A percentile compares a stretch with the other conserved stretches of the same genome.
Evolutionary conservation across 2,888 invertebrate species (phyloP).

Genomic region (Apotomis turbidana): DNA sequence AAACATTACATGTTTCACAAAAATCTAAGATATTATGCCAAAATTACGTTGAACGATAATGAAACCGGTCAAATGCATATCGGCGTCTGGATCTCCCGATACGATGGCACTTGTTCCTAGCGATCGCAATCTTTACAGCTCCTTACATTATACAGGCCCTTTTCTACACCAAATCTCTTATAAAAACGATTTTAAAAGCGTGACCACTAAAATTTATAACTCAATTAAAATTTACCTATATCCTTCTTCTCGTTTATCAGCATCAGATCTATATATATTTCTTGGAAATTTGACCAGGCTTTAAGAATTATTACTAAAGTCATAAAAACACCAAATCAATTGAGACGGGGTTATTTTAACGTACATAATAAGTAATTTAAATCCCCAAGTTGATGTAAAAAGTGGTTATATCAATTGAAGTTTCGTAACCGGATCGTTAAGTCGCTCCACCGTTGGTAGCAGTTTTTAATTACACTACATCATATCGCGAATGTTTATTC

Average conservation of each 20-base stretch:
- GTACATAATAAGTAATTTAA: slow-evolving; percentile 11
- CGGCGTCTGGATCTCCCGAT: slow-evolving; percentile 10
- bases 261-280: too few species aligned
- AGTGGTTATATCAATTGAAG: slow-evolving; percentile 26
- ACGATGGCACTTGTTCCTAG: slow-evolving; percentile 14
- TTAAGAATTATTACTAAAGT: too few species aligned
- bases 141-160: slow-evolving; percentile 6
- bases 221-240: too few species aligned
- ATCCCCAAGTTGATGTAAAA: slow-evolving; percentile 6
- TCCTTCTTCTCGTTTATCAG: too few species aligned
- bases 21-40: neutral
- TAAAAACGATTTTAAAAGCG: neutral
- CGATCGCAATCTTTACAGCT: slow-evolving; percentile 33
- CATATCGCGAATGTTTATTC: slow-evolving; percentile 52
- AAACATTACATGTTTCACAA: too few species aligned
- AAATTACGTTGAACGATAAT: slow-evolving; percentile 6
- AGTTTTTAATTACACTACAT: slow-evolving; percentile 50
- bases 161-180: slow-evolving; percentile 20
- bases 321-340: neutral
- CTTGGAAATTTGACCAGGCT: too few species aligned
- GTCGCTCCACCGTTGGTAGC: slow-evolving; percentile 29
- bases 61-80: slow-evolving; percentile 14
- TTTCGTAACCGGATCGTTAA: slow-evolving; percentile 35
- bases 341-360: neutral
- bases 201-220: too few species aligned